Conservation (phyloP, 2,113 vertebrate species). For the Xenopus laevis region DNA sequence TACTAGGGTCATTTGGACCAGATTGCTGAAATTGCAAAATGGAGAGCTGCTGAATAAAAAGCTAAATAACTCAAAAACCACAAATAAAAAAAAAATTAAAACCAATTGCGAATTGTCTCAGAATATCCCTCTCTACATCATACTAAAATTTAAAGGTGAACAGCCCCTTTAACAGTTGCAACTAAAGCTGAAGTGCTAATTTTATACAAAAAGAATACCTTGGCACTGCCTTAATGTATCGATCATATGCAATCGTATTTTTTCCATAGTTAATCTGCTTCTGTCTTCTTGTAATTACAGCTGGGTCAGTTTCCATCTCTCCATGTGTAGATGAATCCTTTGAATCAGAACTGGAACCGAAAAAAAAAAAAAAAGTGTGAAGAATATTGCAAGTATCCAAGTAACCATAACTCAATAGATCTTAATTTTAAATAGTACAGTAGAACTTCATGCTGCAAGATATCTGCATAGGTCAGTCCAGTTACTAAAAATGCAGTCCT, state of each 20-base stretch:
- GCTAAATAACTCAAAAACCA: too few relatives aligned
- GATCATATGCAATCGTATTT: constrained; percentile 90
- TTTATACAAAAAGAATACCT: constrained; percentile 63
- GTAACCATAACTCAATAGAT: not conserved
- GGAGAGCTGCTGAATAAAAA: too few relatives aligned
- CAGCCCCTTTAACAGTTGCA: too few relatives aligned
- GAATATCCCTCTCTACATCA: too few relatives aligned
- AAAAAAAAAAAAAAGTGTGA: not conserved
- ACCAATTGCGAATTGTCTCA: too few relatives aligned
- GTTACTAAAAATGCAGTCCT: too few relatives aligned
- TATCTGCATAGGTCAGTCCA: too few relatives aligned
- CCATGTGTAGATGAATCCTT: constrained; percentile 69
- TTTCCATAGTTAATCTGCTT: constrained; percentile 98
- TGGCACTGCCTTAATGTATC: constrained; percentile 86
- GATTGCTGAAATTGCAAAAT: too few relatives aligned
- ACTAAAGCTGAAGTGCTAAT: too few relatives aligned
- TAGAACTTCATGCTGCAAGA: not conserved
- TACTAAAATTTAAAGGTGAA: too few relatives aligned
- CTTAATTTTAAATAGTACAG: not conserved
- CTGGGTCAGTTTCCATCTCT: constrained; percentile 87
- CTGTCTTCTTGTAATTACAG: constrained; percentile 83
- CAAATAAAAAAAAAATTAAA: too few relatives aligned
- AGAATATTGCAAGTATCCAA: not conserved
- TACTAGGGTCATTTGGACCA: too few relatives aligned
- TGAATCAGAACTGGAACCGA: constrained; percentile 78